A percentile compares a stretch with the other conserved stretches of the same genome.
These are phyloP conservation scores for Charaxes varanes DNA, from an alignment of 1,140 invertebrate genomes.

Conservation along the genomic window DNA sequence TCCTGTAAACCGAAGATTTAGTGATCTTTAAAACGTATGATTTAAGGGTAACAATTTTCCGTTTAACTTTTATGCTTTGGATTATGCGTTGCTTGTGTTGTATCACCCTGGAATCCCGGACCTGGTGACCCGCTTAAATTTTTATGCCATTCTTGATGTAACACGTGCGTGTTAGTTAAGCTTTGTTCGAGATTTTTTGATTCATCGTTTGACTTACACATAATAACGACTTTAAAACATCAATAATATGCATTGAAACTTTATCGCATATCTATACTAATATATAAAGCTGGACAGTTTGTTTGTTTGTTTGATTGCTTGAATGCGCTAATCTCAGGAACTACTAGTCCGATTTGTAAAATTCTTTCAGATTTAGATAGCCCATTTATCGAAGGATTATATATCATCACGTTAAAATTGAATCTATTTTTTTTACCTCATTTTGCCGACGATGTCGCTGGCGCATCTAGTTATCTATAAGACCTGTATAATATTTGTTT, in stretches of 20 bases:
- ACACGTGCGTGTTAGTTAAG: neutral
- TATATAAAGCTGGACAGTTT: too few species aligned
- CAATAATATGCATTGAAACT: neutral
- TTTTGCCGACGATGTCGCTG: too few species aligned
- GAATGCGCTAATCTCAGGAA: too few species aligned
- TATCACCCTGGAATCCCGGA: conserved; percentile 2
- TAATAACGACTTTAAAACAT: neutral
- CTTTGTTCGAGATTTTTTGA: neutral
- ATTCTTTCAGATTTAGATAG: too few species aligned
- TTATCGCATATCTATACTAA: too few species aligned
- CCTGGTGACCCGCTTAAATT: conserved; percentile 9
- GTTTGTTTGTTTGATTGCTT: too few species aligned
- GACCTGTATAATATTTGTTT: too few species aligned
- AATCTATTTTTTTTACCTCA: too few species aligned
- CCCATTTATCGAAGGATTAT: too few species aligned
- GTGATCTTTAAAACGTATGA: conserved; percentile 14
- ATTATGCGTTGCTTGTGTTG: conserved; percentile 12
- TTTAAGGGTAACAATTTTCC: conserved; percentile 13
- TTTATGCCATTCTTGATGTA: conserved; percentile 9
- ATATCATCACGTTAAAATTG: too few species aligned
- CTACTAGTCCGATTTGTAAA: too few species aligned
- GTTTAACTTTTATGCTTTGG: conserved; percentile 10
- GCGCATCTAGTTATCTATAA: too few species aligned
- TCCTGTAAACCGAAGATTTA: conserved; percentile 7
- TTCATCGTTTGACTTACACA: neutral